phyloP scores from a whole-genome alignment of 2,888 invertebrate genomes.

The Bruchidius siliquastri region DNA sequence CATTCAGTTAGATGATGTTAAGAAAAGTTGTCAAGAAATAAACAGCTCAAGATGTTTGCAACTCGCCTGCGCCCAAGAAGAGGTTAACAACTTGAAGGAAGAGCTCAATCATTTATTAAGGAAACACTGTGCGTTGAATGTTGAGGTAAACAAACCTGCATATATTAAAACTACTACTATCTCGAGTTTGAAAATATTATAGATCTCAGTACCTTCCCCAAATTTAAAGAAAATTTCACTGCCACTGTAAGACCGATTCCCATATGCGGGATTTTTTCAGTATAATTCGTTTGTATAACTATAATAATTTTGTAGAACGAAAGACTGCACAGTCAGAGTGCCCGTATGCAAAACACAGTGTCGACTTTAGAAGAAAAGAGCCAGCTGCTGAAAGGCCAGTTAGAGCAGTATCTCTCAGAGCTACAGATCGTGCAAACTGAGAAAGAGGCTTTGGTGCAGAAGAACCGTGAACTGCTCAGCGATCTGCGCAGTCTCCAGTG shows the following conservation, averaged over 20 bases:
- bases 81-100: constrained; percentile 34
- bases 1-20: constrained; percentile 26
- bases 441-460: constrained; percentile 32
- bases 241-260: no score
- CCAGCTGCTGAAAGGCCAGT: constrained; percentile 31
- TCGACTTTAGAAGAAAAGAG: constrained; percentile 32
- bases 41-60: constrained; percentile 25
- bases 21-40: constrained; percentile 26
- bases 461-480: constrained; percentile 34
- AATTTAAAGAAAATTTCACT: no score
- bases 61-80: constrained; percentile 32
- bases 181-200: no score
- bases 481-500: constrained; percentile 35
- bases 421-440: constrained; percentile 31
- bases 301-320: constrained; percentile 38
- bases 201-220: no score
- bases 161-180: no score
- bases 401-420: constrained; percentile 34
- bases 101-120: constrained; percentile 35
- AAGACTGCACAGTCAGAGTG: constrained; percentile 33
- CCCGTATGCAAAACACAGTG: constrained; percentile 28
- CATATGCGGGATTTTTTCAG: no score
- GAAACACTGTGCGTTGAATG: constrained; percentile 30
- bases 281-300: not conserved
- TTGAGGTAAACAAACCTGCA: constrained; percentile 27